Evolutionary conservation across 2,888 invertebrate species (phyloP).

Genomic region (Lasioglossum pauxillum): DNA sequence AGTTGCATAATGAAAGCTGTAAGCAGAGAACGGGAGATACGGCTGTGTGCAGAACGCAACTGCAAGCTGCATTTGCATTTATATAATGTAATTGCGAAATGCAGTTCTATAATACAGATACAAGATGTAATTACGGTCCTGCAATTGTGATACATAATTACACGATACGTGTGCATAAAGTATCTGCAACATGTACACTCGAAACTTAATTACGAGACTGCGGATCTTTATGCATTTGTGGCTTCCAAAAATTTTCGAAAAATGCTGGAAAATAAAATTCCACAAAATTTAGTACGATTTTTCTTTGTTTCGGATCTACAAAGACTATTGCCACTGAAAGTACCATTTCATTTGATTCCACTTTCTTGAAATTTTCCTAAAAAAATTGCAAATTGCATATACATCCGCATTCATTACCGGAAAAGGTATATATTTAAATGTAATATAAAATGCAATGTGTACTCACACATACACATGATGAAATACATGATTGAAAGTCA

Average conservation of each 20-base stretch:
- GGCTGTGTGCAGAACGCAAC: background rate
- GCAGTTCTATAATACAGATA: background rate
- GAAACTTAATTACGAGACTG: background rate
- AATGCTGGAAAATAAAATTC: too few relatives aligned
- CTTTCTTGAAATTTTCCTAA: too few relatives aligned
- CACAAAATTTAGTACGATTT: too few relatives aligned
- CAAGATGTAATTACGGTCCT: background rate
- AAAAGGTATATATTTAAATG: background rate
- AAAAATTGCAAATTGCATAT: too few relatives aligned
- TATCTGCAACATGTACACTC: background rate
- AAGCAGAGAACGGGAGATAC: background rate
- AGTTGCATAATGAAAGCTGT: slow-evolving; percentile 13
- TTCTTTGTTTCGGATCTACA: background rate
- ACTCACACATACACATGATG: too few relatives aligned
- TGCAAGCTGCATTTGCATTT: slow-evolving; percentile 16
- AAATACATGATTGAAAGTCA: too few relatives aligned
- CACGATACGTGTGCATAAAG: background rate
- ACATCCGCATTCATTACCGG: too few relatives aligned
- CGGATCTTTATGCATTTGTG: too few relatives aligned
- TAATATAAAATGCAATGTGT: too few relatives aligned
- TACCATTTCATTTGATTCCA: too few relatives aligned
- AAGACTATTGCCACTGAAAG: too few relatives aligned
- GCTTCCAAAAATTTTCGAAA: too few relatives aligned
- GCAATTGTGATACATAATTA: background rate
- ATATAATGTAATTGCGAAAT: slow-evolving; percentile 13